phyloP scores from a whole-genome alignment of 2,888 invertebrate genomes.

The Hydrotaea cyrtoneurina region DNA sequence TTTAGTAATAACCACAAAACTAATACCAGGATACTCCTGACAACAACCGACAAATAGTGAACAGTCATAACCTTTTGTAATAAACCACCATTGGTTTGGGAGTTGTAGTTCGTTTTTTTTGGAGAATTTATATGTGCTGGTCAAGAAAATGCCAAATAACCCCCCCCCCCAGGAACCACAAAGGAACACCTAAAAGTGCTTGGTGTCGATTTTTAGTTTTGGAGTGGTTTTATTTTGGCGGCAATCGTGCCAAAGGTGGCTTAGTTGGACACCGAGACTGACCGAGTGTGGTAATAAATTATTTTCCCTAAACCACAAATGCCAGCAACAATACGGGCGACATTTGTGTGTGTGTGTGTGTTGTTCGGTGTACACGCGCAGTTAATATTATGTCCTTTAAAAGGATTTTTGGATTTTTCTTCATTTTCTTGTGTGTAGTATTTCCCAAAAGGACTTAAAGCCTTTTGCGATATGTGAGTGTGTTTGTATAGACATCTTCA shows the following conservation, averaged over 20 bases:
- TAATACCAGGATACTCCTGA: not conserved
- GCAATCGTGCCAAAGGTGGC: conserved; percentile 22
- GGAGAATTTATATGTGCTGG: too few relatives aligned
- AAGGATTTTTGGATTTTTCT: conserved; percentile 15
- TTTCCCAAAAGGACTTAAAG: not conserved
- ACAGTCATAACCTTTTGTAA: not conserved
- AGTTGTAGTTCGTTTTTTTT: not conserved
- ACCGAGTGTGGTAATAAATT: conserved; percentile 21
- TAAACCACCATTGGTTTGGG: not conserved
- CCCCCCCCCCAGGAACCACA: conserved; percentile 52
- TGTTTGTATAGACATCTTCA: not conserved
- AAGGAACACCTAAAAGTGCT: conserved; percentile 63
- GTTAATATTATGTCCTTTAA: not conserved
- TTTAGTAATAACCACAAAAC: not conserved
- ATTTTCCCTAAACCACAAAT: conserved; percentile 39
- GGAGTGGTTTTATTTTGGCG: conserved; percentile 8
- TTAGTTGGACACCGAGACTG: not conserved
- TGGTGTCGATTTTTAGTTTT: conserved; percentile 12
- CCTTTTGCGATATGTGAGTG: not conserved
- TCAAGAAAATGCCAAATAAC: not conserved
- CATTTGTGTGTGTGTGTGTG: not conserved
- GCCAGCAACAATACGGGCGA: not conserved
- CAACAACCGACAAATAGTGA: not conserved
- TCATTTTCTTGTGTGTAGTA: not conserved
- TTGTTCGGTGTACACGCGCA: not conserved